A percentile compares a stretch with the other conserved stretches of the same genome.
Conservation (phyloP, 2,113 vertebrate genomes). For the Tiliqua scincoides region DNA sequence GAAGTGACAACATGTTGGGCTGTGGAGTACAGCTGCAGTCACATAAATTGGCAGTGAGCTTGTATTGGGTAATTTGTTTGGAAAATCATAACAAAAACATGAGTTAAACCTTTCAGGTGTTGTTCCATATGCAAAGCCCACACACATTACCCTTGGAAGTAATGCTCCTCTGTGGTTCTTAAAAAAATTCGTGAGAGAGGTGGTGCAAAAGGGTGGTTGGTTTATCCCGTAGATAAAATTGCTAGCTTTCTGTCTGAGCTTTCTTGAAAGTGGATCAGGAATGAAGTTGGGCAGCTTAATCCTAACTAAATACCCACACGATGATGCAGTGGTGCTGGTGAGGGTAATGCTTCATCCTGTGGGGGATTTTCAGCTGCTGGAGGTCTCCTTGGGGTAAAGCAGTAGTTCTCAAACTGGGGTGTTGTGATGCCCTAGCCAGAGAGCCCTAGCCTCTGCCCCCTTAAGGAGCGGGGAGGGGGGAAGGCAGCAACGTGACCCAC, state of each 20-base stretch:
- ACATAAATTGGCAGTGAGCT: slow-evolving; percentile 16
- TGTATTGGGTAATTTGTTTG: slow-evolving; percentile 44
- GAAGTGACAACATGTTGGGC: slow-evolving; percentile 10
- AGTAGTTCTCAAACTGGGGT: no score
- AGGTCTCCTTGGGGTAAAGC: no score
- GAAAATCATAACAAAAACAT: slow-evolving; percentile 39
- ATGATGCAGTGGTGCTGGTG: no score
- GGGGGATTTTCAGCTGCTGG: no score
- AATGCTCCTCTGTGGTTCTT: neutral
- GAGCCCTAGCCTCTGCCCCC: no score
- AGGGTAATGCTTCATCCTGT: no score
- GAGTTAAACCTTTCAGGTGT: slow-evolving; percentile 14
- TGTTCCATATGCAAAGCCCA: neutral
- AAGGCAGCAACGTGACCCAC: no score
- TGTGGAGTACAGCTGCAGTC: slow-evolving; percentile 20
- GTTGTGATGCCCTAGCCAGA: no score
- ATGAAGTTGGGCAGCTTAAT: neutral
- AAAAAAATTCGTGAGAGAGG: neutral
- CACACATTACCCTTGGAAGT: neutral
- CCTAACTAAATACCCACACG: no score
- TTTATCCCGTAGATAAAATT: neutral
- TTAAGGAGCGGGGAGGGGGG: no score
- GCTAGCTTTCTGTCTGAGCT: neutral
- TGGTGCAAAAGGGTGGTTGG: neutral
- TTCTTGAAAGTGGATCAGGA: neutral